Conservation (phyloP, 2,113 vertebrate species). For the Carollia perspicillata region DNA sequence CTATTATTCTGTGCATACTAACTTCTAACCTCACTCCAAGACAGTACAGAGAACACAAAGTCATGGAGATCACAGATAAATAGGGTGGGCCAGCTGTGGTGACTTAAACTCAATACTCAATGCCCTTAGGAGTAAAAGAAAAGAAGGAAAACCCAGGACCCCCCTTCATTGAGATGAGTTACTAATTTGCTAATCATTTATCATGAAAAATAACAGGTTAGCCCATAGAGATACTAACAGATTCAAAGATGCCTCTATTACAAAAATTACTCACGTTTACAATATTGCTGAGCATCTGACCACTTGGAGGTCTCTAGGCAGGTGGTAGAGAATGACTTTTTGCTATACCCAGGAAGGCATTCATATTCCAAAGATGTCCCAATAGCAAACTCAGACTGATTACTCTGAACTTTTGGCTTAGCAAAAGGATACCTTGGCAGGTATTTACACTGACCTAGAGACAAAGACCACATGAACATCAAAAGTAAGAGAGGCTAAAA, state of each 20-base stretch:
- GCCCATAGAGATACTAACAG: not conserved
- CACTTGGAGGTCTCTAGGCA: constrained; percentile 75
- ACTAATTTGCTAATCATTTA: not conserved
- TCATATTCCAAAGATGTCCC: constrained; percentile 73
- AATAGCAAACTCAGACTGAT: constrained; percentile 71
- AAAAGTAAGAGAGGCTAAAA: constrained; percentile 6
- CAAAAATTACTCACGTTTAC: constrained; percentile 78
- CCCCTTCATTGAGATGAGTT: not conserved
- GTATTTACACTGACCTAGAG: constrained; percentile 72
- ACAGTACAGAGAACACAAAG: not conserved
- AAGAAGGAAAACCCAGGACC: not conserved
- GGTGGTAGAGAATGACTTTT: constrained; percentile 45
- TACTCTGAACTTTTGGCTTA: constrained; percentile 66
- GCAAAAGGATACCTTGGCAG: constrained; percentile 73
- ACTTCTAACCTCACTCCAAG: not conserved
- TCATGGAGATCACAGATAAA: not conserved
- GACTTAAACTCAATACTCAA: not conserved
- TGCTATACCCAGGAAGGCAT: constrained; percentile 74
- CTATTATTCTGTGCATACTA: not conserved
- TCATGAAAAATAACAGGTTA: not conserved
- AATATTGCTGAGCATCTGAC: constrained; percentile 74
- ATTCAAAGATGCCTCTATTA: not conserved
- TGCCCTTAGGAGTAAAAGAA: not conserved
- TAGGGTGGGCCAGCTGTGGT: not conserved
- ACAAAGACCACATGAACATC: constrained; percentile 67